Evolutionary conservation across 1,140 invertebrate species (phyloP), one percentile per base, ranked within the genome.

Genomic region (Pogonognathellus flavescens): DNA sequence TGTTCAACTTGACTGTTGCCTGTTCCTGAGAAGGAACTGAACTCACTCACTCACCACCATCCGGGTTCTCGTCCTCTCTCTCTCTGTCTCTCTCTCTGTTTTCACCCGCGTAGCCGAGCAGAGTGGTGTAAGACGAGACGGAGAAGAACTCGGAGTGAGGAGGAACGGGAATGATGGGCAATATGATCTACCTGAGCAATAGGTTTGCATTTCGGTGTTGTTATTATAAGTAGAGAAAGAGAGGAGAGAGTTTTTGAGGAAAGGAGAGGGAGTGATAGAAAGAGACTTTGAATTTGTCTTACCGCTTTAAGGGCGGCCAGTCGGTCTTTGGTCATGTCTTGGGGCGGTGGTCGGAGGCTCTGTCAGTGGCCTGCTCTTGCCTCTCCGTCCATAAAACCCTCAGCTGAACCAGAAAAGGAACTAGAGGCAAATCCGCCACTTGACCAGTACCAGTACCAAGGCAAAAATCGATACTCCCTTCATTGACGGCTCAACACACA

Each of bases 241-340:
- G n/a, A n/a, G 53, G 9, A 9, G 10, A 57, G 16, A 25, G 66
- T 70, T 20, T 31, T 18, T 22, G 59, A n/a, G n/a, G 18, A 60
- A n/a, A 20, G 59, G 59, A 94, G 94, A 88, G 94, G 93, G 89
- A 93, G 93, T 76, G 93, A 94, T 6, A 94, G 94, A 90, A 94
- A 59, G 55, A 82, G 55, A 59, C 11, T 22, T 16, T 31, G 81
- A 59, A 59, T 60, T 52, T 22, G 41, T 52, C 85, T 87, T 87
- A 87, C 96, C 94, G 96, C 96, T 93, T 96, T 95, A 89, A 98
- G 93, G 91, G 96, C 97, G 93, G 96, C 96, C 94, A 98, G 96
- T 94, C 97, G 96, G 94, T 98, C 97, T 94, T 98, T 98, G 92
- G 96, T 97, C 97, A 98, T 98, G 92, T 93, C 95, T 92, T 92